phyloP scores from a whole-genome alignment of 2,888 invertebrate genomes.

The Serripes groenlandicus region DNA sequence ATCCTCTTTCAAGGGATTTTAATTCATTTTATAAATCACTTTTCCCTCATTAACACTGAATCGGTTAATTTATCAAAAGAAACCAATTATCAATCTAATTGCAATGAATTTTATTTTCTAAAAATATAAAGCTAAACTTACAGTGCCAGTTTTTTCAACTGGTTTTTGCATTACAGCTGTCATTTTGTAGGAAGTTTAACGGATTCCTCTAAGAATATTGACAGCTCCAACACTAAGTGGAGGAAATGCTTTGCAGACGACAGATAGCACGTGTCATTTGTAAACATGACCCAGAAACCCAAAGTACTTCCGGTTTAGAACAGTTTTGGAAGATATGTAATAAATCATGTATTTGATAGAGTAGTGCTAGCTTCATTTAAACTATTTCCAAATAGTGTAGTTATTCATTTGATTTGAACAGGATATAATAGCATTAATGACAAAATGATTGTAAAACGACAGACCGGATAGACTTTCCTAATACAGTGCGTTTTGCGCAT shows the following conservation, averaged over 20 bases:
- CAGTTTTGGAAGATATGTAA: too few species aligned
- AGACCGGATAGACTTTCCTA: not conserved
- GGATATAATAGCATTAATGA: not conserved
- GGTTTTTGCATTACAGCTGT: slow-evolving; percentile 74
- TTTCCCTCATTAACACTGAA: too few species aligned
- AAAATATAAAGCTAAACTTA: slow-evolving; percentile 58
- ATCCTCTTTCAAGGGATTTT: too few species aligned
- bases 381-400: too few species aligned
- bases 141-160: slow-evolving; percentile 75
- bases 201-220: not conserved
- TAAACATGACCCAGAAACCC: slow-evolving; percentile 20
- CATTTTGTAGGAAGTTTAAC: slow-evolving; percentile 31
- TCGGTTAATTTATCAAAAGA: too few species aligned
- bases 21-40: too few species aligned
- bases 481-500: not conserved
- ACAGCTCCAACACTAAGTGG: not conserved
- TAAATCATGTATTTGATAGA: too few species aligned
- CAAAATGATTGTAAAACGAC: not conserved
- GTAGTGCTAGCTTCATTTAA: too few species aligned
- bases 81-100: too few species aligned
- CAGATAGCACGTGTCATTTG: slow-evolving; percentile 15
- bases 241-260: slow-evolving; percentile 28
- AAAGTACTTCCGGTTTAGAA: slow-evolving; percentile 9
- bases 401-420: too few species aligned
- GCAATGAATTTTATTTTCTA: too few species aligned